Evolutionary conservation across 2,797 vertebrate species (phyloP).

Genomic region (Acrossocheilus fasciatus): DNA sequence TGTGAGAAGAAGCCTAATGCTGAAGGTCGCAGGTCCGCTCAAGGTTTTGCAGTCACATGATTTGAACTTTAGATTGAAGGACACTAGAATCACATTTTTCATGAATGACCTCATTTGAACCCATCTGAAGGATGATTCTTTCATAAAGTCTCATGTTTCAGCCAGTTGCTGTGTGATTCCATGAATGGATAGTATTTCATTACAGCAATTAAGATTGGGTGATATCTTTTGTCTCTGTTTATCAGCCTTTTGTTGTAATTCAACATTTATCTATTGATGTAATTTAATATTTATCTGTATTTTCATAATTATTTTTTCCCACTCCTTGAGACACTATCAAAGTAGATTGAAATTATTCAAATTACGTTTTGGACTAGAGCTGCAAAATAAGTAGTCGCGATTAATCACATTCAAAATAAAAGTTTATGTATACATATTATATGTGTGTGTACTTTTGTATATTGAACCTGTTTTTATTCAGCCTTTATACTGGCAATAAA

Average conservation of each 20-base stretch:
- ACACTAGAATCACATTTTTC: constrained; percentile 20
- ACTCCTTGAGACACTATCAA: background rate
- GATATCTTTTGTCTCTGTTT: background rate
- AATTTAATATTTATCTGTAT: background rate
- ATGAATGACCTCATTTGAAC: constrained; percentile 38
- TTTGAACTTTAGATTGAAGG: constrained; percentile 23
- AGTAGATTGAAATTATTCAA: background rate
- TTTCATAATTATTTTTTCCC: background rate
- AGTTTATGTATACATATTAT: no score
- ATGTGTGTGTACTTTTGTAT: no score
- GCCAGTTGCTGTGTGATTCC: background rate
- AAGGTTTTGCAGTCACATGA: constrained; percentile 8
- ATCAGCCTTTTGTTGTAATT: background rate
- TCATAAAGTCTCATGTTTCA: constrained; percentile 2
- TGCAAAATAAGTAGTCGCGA: no score
- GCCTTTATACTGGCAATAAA: no score
- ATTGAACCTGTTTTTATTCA: no score
- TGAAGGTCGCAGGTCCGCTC: background rate
- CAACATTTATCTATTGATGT: background rate
- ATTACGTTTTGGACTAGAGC: no score
- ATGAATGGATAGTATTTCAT: background rate
- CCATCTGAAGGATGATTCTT: background rate
- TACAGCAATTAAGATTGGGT: background rate
- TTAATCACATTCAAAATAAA: no score
- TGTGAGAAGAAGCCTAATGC: background rate